Evolutionary conservation across 2,113 vertebrate genomes (phyloP), one percentile per base, ranked within the genome.

Genomic region (Verasper variegatus): DNA sequence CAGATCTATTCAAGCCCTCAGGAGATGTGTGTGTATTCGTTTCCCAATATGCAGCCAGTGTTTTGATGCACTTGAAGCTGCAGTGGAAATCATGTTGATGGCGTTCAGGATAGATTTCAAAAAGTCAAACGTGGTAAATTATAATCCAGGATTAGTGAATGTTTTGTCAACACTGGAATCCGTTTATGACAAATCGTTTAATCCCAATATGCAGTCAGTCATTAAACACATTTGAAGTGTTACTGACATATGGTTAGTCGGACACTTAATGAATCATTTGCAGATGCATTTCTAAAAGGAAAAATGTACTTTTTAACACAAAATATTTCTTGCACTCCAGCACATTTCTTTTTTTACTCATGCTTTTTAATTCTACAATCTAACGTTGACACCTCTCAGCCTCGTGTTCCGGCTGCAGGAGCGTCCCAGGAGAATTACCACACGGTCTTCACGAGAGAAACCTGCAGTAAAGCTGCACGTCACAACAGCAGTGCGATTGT

Each of bases 401-500:
- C 17, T 27, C 27, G 11, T 3, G 40, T 13, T 10, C 31, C n/a
- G 2, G 13, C 12, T 24, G 26, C 31, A 57, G 21, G 15, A 42
- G 12, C n/a, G 5, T 23, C 26, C 9, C 35, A 13, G 3, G 14
- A 27, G 57, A 13, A 70, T 47, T 9, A 26, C 9, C 0, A 9
- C 8, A 40, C 4, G 8, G 2, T 42, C 8, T 64, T 64, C 12
- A 27, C 26, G 18, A 45, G 27, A 60, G 3, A 63, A 73, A 62
- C 52, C 45, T 23, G 57, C 52, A 51, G 11, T 51, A 12, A 64
- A 55, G 52, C 12, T 45, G 2, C 21, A 55, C 21, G 49, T 63
- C 51, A 62, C 37, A 73, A 75, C 78, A 83, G 60, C 75, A 60
- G 27, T 2, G 15, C 61, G 17, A 69, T 58, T 84, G 76, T 85